Evolutionary conservation across 1,140 invertebrate species (phyloP).

Genomic region (Drosophila bipectinata): DNA sequence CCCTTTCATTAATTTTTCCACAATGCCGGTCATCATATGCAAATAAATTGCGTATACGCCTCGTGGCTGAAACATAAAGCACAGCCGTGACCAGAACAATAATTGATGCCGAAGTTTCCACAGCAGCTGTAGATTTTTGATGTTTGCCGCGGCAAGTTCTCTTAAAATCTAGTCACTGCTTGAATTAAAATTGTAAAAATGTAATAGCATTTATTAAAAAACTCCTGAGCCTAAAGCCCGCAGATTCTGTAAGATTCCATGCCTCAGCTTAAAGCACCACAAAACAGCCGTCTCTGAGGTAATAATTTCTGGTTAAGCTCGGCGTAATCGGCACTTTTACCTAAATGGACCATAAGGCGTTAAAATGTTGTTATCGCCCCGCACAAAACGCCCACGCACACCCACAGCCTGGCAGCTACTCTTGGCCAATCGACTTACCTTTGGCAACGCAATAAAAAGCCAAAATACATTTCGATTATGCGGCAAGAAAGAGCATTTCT

Average conservation of each 20-base stretch:
- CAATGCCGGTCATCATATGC: conserved; percentile 71
- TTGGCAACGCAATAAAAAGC: conserved; percentile 65
- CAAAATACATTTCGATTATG: conserved; percentile 78
- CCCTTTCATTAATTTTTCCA: conserved; percentile 76
- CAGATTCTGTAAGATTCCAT: background rate
- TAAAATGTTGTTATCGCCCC: conserved; percentile 77
- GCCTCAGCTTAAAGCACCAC: conserved; percentile 19
- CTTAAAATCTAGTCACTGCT: background rate
- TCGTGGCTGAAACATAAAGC: conserved; percentile 47
- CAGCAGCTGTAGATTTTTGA: background rate
- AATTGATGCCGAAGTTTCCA: conserved; percentile 28
- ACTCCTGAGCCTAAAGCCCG: background rate
- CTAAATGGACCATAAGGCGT: conserved; percentile 81
- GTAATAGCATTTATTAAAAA: background rate
- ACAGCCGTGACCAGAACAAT: conserved; percentile 29
- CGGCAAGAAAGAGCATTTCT: conserved; percentile 48
- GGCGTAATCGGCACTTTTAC: conserved; percentile 79
- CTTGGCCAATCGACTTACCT: conserved; percentile 31
- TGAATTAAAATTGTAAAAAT: background rate
- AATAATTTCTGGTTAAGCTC: conserved; percentile 78
- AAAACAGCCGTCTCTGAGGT: conserved; percentile 52
- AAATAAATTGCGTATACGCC: conserved; percentile 76
- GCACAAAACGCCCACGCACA: conserved; percentile 18
- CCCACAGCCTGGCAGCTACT: background rate
- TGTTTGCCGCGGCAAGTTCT: background rate